Evolutionary conservation across 2,797 vertebrate species (phyloP).

Genomic region (Lacerta bilineata): DNA sequence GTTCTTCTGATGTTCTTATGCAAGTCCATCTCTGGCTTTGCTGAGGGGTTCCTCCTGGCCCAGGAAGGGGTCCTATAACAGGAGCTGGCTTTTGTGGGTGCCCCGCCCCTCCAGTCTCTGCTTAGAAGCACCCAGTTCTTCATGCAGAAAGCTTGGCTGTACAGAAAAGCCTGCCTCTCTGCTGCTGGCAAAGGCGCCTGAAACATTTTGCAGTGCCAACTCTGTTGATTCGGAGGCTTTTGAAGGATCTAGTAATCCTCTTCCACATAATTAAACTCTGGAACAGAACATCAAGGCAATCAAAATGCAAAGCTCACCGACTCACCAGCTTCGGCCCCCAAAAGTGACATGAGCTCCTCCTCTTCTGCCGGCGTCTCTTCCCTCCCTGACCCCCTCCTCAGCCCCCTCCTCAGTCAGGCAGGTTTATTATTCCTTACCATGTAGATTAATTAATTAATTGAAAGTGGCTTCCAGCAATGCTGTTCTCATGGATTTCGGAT

Average conservation of each 20-base stretch:
- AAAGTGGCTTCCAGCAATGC: slow-evolving; percentile 3
- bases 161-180: too few relatives aligned
- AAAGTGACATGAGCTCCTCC: neutral
- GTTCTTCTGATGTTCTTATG: too few relatives aligned
- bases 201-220: neutral
- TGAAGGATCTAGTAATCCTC: slow-evolving; percentile 13
- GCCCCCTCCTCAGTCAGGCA: neutral
- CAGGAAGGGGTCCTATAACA: too few relatives aligned
- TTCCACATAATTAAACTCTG: slow-evolving; percentile 27
- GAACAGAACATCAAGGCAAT: slow-evolving; percentile 32
- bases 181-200: neutral
- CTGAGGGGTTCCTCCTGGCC: too few relatives aligned
- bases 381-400: too few relatives aligned
- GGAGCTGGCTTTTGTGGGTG: neutral
- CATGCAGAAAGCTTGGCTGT: neutral
- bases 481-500: slow-evolving; percentile 9
- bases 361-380: neutral
- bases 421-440: neutral
- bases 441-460: slow-evolving; percentile 16
- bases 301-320: slow-evolving; percentile 3
- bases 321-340: neutral
- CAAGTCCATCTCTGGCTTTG: too few relatives aligned
- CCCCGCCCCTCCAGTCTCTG: too few relatives aligned
- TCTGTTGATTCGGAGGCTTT: neutral
- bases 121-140: neutral